phyloP scores from a whole-genome alignment of 2,113 vertebrate species.

The Ochotona princeps region DNA sequence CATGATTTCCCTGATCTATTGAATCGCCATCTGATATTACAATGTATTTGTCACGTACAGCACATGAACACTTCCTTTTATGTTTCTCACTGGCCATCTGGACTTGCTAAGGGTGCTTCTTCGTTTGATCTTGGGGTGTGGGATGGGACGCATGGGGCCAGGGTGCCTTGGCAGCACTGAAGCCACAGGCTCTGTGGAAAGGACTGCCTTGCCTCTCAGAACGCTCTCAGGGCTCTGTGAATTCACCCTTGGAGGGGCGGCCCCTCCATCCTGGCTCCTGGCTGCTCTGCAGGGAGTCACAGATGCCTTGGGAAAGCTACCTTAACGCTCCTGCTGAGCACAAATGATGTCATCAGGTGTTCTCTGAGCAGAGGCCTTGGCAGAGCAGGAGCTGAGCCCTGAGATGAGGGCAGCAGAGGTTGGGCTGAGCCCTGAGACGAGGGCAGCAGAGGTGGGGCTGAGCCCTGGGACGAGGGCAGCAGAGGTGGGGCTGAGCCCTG shows the following conservation, averaged over 20 bases:
- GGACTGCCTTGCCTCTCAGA: neutral
- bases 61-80: neutral
- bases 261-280: neutral
- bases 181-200: neutral
- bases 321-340: neutral
- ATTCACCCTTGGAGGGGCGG: neutral
- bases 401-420: too few species aligned
- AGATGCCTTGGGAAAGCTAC: neutral
- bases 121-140: neutral
- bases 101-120: neutral
- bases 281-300: neutral
- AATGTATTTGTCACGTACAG: neutral
- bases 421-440: too few species aligned
- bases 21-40: neutral
- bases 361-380: neutral
- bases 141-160: neutral
- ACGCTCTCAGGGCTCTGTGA: fast-evolving
- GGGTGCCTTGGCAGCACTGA: neutral
- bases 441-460: too few species aligned
- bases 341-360: neutral
- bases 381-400: neutral
- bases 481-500: too few species aligned
- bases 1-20: neutral
- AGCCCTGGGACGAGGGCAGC: too few species aligned
- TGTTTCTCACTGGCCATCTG: neutral